These are phyloP conservation scores for Plagiodera versicolora DNA, from an alignment of 2,888 invertebrate genomes.

Conservation along the genomic window DNA sequence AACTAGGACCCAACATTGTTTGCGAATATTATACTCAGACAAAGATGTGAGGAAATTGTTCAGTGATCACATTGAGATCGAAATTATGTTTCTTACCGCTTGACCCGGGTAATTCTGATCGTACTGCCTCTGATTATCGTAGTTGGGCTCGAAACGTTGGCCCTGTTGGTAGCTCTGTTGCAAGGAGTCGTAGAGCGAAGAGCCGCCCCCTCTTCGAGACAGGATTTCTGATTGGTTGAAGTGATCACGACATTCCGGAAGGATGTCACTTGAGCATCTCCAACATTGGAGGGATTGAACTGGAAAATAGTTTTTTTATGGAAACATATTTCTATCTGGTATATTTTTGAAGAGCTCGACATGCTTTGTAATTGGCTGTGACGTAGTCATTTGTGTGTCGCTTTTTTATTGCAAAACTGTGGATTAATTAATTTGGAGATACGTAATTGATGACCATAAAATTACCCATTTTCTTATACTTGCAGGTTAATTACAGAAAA, in stretches of 20 bases:
- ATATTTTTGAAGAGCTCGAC: no score
- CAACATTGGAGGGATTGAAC: constrained; percentile 72
- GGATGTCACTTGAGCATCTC: constrained; percentile 74
- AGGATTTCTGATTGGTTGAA: constrained; percentile 61
- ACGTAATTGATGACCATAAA: background rate
- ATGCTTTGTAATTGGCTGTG: no score
- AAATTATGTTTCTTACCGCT: background rate
- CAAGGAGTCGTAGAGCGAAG: constrained; percentile 19
- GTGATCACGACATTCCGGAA: constrained; percentile 71
- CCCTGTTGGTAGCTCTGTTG: constrained; percentile 29
- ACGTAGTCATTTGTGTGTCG: no score
- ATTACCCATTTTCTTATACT: background rate
- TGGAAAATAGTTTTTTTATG: constrained; percentile 47
- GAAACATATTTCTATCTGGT: no score
- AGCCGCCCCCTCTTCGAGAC: constrained; percentile 19
- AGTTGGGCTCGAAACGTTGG: constrained; percentile 49
- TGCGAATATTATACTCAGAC: no score
- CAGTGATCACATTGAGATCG: no score
- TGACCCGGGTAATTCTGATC: constrained; percentile 38
- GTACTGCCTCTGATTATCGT: constrained; percentile 55
- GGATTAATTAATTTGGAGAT: no score
- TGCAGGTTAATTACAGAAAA: background rate
- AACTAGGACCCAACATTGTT: no score
- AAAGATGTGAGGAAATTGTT: no score
- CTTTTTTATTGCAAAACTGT: no score